A percentile compares a stretch with the other conserved stretches of the same genome.
phyloP scores from a whole-genome alignment of 2,797 vertebrate species.

The Scarus forsteni region DNA sequence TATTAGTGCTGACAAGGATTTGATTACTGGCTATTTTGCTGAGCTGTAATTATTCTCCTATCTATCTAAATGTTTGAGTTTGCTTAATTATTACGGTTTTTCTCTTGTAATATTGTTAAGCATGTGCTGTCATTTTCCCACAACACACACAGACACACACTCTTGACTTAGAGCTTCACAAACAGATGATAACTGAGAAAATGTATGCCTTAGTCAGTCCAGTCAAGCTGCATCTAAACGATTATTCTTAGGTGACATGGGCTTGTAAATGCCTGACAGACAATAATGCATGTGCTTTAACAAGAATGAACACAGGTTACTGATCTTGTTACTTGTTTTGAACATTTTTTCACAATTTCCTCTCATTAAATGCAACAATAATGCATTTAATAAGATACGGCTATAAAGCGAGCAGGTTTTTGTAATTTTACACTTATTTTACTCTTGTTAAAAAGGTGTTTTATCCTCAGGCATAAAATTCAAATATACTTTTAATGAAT shows the following conservation, averaged over 20 bases:
- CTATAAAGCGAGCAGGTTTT: background rate
- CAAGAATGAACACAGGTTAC: background rate
- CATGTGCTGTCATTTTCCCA: background rate
- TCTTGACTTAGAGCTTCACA: background rate
- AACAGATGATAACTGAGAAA: background rate
- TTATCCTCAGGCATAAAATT: background rate
- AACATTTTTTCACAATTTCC: slow-evolving; percentile 8
- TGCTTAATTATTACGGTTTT: slow-evolving; percentile 7
- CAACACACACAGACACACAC: background rate
- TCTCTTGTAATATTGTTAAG: slow-evolving; percentile 31
- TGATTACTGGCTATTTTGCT: background rate
- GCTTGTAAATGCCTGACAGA: background rate
- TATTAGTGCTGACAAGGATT: slow-evolving; percentile 7
- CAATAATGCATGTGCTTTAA: background rate
- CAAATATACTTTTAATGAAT: background rate
- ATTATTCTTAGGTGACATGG: background rate
- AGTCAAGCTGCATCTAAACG: background rate
- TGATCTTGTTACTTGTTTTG: background rate
- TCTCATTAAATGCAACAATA: slow-evolving; percentile 3
- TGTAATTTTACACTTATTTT: background rate
- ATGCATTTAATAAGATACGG: no score
- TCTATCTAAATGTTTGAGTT: slow-evolving; percentile 18
- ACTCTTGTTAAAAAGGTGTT: background rate
- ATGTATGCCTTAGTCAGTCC: no score
- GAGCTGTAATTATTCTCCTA: slow-evolving; percentile 13